Conservation (phyloP, 30 jellyfish, hydroid and myxozoan species). For the Morbakka virulenta region DNA sequence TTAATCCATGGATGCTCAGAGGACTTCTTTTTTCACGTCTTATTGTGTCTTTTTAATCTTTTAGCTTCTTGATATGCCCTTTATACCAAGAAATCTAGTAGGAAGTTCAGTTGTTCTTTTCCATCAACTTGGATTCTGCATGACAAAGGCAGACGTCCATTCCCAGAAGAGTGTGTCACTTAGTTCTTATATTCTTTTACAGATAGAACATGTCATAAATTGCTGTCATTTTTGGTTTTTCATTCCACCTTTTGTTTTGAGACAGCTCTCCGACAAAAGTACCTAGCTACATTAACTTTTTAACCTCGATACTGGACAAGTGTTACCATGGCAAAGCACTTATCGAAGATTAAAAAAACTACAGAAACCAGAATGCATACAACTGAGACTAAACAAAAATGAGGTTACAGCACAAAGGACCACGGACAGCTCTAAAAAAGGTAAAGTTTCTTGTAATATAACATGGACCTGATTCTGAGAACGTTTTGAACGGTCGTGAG, state of each 20-base stretch:
- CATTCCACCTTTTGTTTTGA: neutral
- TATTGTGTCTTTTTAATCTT: neutral
- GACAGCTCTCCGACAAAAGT: conserved; percentile 11
- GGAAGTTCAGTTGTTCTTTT: neutral
- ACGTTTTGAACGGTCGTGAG: too few species aligned
- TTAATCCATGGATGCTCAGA: conserved; percentile 52
- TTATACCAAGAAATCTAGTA: neutral
- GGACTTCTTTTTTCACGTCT: neutral
- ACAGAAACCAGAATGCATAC: too few species aligned
- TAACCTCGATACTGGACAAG: too few species aligned
- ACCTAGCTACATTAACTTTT: neutral
- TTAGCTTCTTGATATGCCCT: neutral
- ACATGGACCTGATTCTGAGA: too few species aligned
- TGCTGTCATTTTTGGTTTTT: conserved; percentile 23
- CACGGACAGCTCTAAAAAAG: too few species aligned
- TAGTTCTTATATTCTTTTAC: conserved; percentile 29
- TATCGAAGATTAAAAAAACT: too few species aligned
- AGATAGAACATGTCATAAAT: conserved; percentile 24
- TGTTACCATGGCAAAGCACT: too few species aligned
- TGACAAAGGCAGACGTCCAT: conserved; percentile 58
- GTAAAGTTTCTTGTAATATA: too few species aligned
- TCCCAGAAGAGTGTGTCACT: conserved; percentile 31
- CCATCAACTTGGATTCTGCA: conserved; percentile 45
- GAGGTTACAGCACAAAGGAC: too few species aligned
- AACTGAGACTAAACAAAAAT: too few species aligned